Evolutionary conservation across 92 coral and sea anemone genomes (phyloP).

Genomic region (Galaxea fascicularis): DNA sequence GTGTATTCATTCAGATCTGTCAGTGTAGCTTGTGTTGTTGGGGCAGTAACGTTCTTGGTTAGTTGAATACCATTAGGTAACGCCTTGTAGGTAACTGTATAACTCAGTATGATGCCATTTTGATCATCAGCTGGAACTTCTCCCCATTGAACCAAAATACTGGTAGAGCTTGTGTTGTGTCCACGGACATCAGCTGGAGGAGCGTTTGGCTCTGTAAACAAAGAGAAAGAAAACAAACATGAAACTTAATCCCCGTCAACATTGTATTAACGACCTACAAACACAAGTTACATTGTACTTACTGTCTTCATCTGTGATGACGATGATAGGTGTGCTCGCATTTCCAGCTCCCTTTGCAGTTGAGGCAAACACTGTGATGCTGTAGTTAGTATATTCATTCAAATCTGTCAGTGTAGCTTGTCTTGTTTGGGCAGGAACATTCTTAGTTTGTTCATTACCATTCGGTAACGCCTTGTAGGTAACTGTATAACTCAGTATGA

Average conservation of each 20-base stretch:
- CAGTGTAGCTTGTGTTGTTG: background rate
- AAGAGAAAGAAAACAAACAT: background rate
- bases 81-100: background rate
- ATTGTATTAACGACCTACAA: no score
- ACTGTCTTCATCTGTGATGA: no score
- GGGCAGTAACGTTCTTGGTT: background rate
- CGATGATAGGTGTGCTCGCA: conserved; percentile 34
- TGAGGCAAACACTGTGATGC: conserved; percentile 67
- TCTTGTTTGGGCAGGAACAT: background rate
- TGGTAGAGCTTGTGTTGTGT: background rate
- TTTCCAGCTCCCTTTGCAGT: conserved; percentile 74
- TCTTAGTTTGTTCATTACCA: background rate
- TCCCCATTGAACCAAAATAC: background rate
- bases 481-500: conserved; percentile 35
- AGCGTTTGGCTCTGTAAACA: background rate
- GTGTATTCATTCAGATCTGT: background rate
- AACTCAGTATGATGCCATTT: background rate
- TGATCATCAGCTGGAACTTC: background rate
- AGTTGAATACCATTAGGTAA: background rate
- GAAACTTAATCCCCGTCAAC: background rate
- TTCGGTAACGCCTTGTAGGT: background rate
- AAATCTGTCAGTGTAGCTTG: background rate
- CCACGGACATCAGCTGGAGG: background rate
- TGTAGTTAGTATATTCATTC: conserved; percentile 55
- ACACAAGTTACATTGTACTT: no score